phyloP scores from a whole-genome alignment of 2,797 vertebrate genomes.

The Lemur catta region DNA sequence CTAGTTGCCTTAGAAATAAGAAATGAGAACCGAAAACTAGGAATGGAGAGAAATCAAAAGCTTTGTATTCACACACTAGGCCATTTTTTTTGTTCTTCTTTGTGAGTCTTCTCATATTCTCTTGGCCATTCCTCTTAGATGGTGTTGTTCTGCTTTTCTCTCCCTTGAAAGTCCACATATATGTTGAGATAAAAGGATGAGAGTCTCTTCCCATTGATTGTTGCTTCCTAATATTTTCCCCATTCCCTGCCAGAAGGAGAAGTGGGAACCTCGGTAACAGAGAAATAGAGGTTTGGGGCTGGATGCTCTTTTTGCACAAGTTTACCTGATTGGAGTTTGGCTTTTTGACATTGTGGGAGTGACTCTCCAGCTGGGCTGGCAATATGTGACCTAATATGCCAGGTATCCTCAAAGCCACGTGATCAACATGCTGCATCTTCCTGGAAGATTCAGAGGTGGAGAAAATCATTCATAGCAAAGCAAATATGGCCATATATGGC shows the following conservation, averaged over 20 bases:
- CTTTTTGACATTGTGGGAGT: background rate
- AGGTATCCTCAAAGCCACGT: accelerated
- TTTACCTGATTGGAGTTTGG: background rate
- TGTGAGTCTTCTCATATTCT: background rate
- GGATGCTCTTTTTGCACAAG: background rate
- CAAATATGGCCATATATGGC: background rate
- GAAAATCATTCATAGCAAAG: background rate
- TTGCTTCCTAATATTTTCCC: background rate
- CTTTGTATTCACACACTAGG: background rate
- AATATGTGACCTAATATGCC: accelerated
- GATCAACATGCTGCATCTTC: background rate
- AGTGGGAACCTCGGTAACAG: background rate
- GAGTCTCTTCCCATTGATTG: accelerated
- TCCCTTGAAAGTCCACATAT: background rate
- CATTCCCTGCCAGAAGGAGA: background rate
- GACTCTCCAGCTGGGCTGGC: background rate
- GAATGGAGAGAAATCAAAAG: background rate
- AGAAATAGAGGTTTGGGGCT: background rate
- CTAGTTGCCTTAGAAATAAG: background rate
- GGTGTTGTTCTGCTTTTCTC: background rate
- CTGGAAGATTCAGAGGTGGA: background rate
- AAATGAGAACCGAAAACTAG: background rate
- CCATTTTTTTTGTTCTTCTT: background rate
- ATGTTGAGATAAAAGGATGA: background rate
- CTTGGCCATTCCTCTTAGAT: background rate